Evolutionary conservation across 2,113 vertebrate species (phyloP), one percentile per base, ranked within the genome.

Genomic region (Pelecanus crispus): DNA sequence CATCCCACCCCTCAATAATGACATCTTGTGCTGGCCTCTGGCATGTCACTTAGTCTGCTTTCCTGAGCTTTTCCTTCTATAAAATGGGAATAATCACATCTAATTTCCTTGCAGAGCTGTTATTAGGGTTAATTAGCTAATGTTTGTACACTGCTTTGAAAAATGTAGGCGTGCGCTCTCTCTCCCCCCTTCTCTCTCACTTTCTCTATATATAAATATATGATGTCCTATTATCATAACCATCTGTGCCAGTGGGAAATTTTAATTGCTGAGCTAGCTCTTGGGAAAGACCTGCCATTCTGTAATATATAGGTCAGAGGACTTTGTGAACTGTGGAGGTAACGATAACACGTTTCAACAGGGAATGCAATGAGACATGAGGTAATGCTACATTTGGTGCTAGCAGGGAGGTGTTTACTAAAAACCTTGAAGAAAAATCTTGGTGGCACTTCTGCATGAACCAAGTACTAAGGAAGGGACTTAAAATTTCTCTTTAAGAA

Each of bases 201-300:
- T 92, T 92, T 87, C 77, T 89, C 66, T 94, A 1, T 82, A 63
- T 82, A 95, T 80, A 96, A 94, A 96, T 95, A 96, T 62, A 91
- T 77, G 79, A 89, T 91, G 94, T 62, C 89, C 89, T 91, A 91
- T 95, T 95, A 97, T 89, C 92, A 88, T 88, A 96, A 89, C 94
- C 91, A 92, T 96, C 91, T 95, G 96, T 95, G 96, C 93, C 93
- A 94, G 87, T 88, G 84, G 67, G 91, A 95, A 94, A 82, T 88
- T 88, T 95, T 94, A 97, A 95, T 95, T 96, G 93, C 95, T 95
- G 93, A 97, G 89, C 63, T 82, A 90, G 93, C 71, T 96, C 91
- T 94, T 81, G 74, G 89, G 93, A 95, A 97, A 96, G 87, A 94
- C 95, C 91, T 95, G 63, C 75, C 87, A 78, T 93, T 85, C 93